Conservation (phyloP, 2,113 vertebrate genomes). For the Nettapus auritus region DNA sequence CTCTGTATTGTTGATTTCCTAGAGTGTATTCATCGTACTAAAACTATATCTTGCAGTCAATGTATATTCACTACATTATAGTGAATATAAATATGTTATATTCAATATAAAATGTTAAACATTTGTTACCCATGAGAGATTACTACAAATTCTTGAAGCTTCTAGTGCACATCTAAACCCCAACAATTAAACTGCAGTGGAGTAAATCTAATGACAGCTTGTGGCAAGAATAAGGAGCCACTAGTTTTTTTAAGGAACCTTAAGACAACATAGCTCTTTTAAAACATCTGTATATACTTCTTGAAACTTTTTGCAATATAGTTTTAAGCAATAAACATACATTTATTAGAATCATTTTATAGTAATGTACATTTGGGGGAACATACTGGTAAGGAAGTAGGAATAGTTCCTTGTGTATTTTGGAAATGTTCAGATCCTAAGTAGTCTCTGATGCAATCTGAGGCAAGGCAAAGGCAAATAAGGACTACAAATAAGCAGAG, state of each 20-base stretch:
- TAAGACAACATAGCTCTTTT: not conserved
- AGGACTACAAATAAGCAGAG: not conserved
- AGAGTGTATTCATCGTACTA: not conserved
- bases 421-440: not conserved
- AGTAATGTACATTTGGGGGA: not conserved
- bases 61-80: not conserved
- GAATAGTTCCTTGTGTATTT: not conserved
- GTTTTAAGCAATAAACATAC: not conserved
- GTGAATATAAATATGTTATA: too few species aligned
- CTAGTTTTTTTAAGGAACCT: not conserved
- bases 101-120: not conserved
- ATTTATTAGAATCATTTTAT: not conserved
- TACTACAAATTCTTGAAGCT: not conserved
- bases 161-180: not conserved
- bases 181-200: not conserved
- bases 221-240: not conserved
- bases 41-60: not conserved
- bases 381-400: not conserved
- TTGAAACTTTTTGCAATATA: not conserved
- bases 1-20: not conserved
- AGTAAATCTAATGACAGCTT: not conserved
- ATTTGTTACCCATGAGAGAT: not conserved
- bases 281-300: not conserved
- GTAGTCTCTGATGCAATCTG: not conserved
- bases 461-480: not conserved